Evolutionary conservation across 1,140 invertebrate genomes (phyloP).

Genomic region (Mylabris phalerata): DNA sequence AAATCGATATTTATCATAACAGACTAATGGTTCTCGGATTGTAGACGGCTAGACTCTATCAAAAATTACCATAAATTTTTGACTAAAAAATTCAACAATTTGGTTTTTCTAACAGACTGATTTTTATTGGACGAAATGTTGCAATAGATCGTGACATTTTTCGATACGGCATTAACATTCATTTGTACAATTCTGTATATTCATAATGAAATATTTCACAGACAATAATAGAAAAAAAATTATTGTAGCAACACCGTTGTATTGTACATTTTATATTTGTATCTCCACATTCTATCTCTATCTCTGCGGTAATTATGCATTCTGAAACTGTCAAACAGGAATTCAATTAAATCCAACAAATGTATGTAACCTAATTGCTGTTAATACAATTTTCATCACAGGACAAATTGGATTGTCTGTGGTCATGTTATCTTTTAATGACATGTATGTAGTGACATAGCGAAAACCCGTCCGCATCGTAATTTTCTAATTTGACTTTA

Average conservation of each 20-base stretch:
- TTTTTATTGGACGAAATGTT: no score
- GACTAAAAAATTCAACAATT: no score
- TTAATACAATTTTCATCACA: conserved; percentile 12
- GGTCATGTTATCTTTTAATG: conserved; percentile 16
- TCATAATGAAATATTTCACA: conserved; percentile 6
- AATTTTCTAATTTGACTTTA: background rate
- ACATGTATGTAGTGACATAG: conserved; percentile 8
- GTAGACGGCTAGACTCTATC: no score
- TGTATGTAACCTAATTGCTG: conserved; percentile 14
- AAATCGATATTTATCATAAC: no score
- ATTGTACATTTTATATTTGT: no score
- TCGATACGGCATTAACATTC: no score
- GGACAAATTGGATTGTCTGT: conserved; percentile 13
- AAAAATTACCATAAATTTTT: no score
- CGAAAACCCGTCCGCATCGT: conserved; percentile 2
- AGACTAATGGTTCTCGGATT: no score
- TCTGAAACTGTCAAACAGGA: conserved; percentile 8
- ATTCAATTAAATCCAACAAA: conserved; percentile 15
- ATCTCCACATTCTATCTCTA: no score
- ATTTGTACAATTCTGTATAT: background rate
- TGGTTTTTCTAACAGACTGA: no score
- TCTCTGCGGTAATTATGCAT: conserved; percentile 8
- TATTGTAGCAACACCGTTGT: background rate
- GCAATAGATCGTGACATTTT: no score
- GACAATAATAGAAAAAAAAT: conserved; percentile 2